Base-by-base conservation (phyloP, 2,113 vertebrate species). In the Aramus guarauna region DNA sequence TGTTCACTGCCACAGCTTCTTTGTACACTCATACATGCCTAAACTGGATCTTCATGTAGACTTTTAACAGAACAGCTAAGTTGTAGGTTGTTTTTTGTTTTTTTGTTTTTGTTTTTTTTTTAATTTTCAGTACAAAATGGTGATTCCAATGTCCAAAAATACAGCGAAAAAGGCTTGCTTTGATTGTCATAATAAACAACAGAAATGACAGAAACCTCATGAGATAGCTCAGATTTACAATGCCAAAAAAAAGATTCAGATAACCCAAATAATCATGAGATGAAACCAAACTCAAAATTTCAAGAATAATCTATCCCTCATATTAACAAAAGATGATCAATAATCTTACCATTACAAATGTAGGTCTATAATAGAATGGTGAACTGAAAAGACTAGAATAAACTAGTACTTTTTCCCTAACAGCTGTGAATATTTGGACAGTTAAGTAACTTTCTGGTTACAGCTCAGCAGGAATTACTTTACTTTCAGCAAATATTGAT, bases 401-500 rank as follows among this genome's bases (percentile, higher is more conserved):
- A 78, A 84, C 21, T 32, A 69, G 18, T 80, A n/a, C 8, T 41
- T 88, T 72, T 89, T 52, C 12, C 20, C 9, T 52, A 73, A 69
- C 34, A 87, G 62, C 41, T 96, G 52, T 52, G 79, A 91, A 36
- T 90, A 92, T 94, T 88, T 94, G 78, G 79, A 87, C 36, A 74
- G 27, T 66, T 72, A 76, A 91, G 82, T 62, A 85, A 81, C 45
- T 88, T 91, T 96, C 82, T 94, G 73, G 36, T 74, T 64, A 71
- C 47, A 62, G 58, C 63, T 92, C 73, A 80, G 76, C 55, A 87
- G 47, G 62, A 89, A 50, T 74, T 83, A 79, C 27, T 62, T 91
- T 93, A 74, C 21, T 81, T 90, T 86, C 85, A 85, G 58, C 50
- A 94, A 95, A 97, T 93, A 95, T 77, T 94, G 94, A 68, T 79